Percentiles rank a stretch among this genome's conserved stretches.
Conservation (phyloP, 2,113 vertebrate genomes). For the Piprites chloris region DNA sequence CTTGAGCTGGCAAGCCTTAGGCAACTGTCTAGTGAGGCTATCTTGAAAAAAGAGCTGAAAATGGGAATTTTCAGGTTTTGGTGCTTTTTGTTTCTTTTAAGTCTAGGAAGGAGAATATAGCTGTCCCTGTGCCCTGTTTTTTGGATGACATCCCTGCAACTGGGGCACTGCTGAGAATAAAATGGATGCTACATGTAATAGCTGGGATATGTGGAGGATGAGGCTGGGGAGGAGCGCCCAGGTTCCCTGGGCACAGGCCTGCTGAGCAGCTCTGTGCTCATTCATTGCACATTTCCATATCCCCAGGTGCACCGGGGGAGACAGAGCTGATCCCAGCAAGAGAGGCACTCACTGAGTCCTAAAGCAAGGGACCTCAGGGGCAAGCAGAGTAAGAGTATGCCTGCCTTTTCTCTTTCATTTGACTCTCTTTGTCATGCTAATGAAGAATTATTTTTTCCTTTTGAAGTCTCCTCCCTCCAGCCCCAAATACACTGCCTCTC, state of each 20-base stretch:
- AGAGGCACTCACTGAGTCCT: background rate
- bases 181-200: background rate
- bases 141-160: background rate
- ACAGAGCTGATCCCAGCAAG: background rate
- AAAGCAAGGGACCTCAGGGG: background rate
- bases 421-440: background rate
- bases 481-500: background rate
- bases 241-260: background rate
- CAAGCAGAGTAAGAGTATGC: accelerated
- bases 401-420: background rate
- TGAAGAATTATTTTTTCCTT: background rate
- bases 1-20: background rate
- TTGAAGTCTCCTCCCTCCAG: background rate
- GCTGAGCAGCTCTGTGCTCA: background rate
- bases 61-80: background rate
- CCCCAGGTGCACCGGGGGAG: background rate
- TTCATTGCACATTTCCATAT: background rate
- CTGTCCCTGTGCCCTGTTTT: background rate
- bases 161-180: background rate
- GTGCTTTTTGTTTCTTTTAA: background rate
- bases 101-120: background rate
- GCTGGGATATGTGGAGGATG: background rate
- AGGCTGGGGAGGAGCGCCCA: background rate
- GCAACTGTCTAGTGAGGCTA: background rate
- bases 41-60: background rate